Percentiles rank a stretch among this genome's conserved stretches.
These are phyloP conservation scores for Pseudachorutes palmiensis DNA, from an alignment of 1,140 invertebrate species.

Conservation along the genomic window DNA sequence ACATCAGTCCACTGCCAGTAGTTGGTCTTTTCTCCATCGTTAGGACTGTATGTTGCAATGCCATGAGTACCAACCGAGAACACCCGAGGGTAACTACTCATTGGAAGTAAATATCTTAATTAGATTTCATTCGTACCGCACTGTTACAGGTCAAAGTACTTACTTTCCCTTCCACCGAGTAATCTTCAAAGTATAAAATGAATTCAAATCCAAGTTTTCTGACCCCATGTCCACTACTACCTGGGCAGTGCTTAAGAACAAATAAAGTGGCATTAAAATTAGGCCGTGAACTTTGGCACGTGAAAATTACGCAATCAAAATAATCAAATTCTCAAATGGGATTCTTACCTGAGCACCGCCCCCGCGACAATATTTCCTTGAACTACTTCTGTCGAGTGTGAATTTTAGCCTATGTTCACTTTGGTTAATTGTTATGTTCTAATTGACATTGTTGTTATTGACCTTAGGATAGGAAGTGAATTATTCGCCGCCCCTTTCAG, in stretches of 20 bases:
- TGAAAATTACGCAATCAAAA: too few relatives aligned
- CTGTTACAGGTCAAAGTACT: conserved; percentile 42
- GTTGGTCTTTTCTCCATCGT: conserved; percentile 88
- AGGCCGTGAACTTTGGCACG: too few relatives aligned
- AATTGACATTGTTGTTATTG: too few relatives aligned
- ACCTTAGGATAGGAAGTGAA: too few relatives aligned
- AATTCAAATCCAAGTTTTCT: conserved; percentile 33
- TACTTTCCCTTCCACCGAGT: conserved; percentile 82
- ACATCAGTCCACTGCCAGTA: conserved; percentile 81
- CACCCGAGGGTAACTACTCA: conserved; percentile 83
- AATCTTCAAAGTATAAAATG: conserved; percentile 35
- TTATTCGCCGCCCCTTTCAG: too few relatives aligned
- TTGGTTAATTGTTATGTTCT: too few relatives aligned
- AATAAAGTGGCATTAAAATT: too few relatives aligned
- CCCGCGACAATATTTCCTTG: too few relatives aligned
- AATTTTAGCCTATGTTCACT: too few relatives aligned
- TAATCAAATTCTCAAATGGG: too few relatives aligned
- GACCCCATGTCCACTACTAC: conserved; percentile 18
- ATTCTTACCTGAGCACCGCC: too few relatives aligned
- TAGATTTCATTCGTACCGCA: background rate
- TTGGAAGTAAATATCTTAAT: background rate
- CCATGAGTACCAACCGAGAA: conserved; percentile 92
- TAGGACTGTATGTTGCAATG: conserved; percentile 95
- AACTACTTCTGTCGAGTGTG: too few relatives aligned
- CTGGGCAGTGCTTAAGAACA: background rate